Base-by-base conservation (phyloP, 1,140 invertebrate genomes). In the Formica selysi region DNA sequence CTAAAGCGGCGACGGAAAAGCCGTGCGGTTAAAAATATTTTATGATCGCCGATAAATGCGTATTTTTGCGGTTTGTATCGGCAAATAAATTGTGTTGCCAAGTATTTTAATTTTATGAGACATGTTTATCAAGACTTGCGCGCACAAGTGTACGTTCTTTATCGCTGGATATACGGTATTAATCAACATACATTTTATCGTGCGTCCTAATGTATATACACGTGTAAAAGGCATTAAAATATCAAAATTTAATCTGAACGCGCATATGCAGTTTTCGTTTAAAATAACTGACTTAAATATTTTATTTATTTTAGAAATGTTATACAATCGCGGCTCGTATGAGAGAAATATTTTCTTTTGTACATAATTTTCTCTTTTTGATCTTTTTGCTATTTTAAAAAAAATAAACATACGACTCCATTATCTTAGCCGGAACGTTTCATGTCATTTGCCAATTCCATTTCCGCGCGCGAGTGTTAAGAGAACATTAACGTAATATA, bases 1-100 rank as follows among this genome's bases (percentile, higher is more conserved):
- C 88, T 89, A 89, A 89, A 83, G 87, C 88, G 87, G 74, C 88
- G 80, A 89, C 84, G 83, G 86, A 86, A 89, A 86, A 85, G 71
- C 80, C 32, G 73, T 54, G 65, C 71, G 36, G 48, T 62, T 73
- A 89, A 85, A 89, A 86, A 83, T 89, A 74, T 67, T 74, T 76
- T 74, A 89, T 59, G 84, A 76, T 64, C 70, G 38, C n/a, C 85
- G 76, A 86, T 89, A 86, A 89, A 89, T 84, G 61, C 51, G 76
- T 70, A 88, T 76, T 86, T 89, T 89, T 81, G 11, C 13, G 64
- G 26, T 73, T 81, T 41, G 41, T 71, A 54, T 81, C 19, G 67
- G 51, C 54, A 59, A 81, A 59, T 81, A 61, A 73, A 44, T 73
- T 26, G 79, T 26, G 38, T 71, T 38, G 67, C 26, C 51, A 19